Percentiles rank a stretch among this genome's conserved stretches.
Conservation (phyloP, 2,797 vertebrate genomes). For the Chrysocyon brachyurus region DNA sequence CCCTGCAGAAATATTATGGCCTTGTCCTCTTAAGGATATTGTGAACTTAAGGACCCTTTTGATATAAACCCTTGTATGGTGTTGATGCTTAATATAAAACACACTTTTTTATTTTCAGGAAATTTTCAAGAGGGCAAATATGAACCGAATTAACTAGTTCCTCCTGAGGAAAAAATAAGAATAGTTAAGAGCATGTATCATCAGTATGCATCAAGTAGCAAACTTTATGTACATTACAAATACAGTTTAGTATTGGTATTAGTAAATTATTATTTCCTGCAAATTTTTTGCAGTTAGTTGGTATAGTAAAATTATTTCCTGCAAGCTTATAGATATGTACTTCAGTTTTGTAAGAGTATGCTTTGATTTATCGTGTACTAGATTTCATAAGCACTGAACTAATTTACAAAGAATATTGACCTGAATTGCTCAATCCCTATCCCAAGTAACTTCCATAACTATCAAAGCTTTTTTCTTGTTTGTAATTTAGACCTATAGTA, state of each 20-base stretch:
- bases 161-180: constrained; percentile 11
- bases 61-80: constrained; percentile 15
- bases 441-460: neutral
- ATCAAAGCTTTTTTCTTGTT: constrained; percentile 26
- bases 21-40: neutral
- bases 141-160: constrained; percentile 47
- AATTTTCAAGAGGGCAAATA: constrained; percentile 23
- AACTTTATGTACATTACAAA: constrained; percentile 24
- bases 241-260: constrained; percentile 34
- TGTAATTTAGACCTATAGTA: constrained; percentile 43
- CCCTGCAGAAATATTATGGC: neutral
- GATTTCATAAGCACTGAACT: constrained; percentile 40
- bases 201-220: constrained; percentile 2
- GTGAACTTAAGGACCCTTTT: constrained; percentile 24
- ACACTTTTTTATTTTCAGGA: constrained; percentile 60
- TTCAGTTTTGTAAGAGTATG: constrained; percentile 52
- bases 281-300: constrained; percentile 10
- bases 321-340: constrained; percentile 8
- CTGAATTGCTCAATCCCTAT: constrained; percentile 26
- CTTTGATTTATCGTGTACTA: neutral
- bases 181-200: constrained; percentile 37
- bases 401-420: constrained; percentile 45
- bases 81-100: constrained; percentile 46
- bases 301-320: constrained; percentile 40
- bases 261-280: neutral